Percentiles rank a stretch among this genome's conserved stretches.
phyloP scores from a whole-genome alignment of 2,888 invertebrate species.

The Neoascia interrupta region DNA sequence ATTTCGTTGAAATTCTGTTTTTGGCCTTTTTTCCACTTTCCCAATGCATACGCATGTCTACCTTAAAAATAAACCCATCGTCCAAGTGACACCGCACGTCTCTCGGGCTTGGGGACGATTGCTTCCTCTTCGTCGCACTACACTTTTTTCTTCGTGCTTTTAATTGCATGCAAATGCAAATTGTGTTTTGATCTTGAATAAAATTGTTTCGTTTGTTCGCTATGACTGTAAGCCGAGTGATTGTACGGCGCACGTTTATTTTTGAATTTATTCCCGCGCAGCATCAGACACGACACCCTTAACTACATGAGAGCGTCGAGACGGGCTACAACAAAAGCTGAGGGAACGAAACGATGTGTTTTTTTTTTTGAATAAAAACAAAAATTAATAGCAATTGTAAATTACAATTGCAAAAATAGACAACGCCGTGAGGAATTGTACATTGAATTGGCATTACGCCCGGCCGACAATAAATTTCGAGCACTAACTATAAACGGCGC shows the following conservation, averaged over 20 bases:
- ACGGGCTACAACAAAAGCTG: conserved; percentile 11
- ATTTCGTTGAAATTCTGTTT: conserved; percentile 14
- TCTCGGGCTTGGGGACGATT: background rate
- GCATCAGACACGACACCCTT: conserved; percentile 30
- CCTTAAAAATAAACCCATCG: conserved; percentile 60
- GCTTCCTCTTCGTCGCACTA: background rate
- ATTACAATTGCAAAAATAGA: conserved; percentile 69
- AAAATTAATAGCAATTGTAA: conserved; percentile 67
- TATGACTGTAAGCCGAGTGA: conserved; percentile 15
- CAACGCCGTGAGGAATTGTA: conserved; percentile 55
- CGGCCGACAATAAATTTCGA: conserved; percentile 53
- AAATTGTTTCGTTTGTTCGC: conserved; percentile 56
- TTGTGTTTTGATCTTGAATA: conserved; percentile 69
- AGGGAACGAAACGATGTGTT: conserved; percentile 4
- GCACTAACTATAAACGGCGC: conserved; percentile 20
- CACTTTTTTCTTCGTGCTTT: conserved; percentile 28
- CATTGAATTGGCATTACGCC: conserved; percentile 66
- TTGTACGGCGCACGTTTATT: conserved; percentile 20
- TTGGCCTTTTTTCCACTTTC: background rate
- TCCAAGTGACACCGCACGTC: conserved; percentile 17
- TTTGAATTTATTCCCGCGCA: conserved; percentile 6
- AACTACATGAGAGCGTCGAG: conserved; percentile 2
- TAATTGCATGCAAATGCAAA: conserved; percentile 65
- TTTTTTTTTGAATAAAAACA: conserved; percentile 23
- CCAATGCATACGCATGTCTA: conserved; percentile 59